A percentile compares a stretch with the other conserved stretches of the same genome.
These are phyloP conservation scores for Cyclargus thomasi DNA, from an alignment of 1,140 invertebrate species.

Conservation along the genomic window DNA sequence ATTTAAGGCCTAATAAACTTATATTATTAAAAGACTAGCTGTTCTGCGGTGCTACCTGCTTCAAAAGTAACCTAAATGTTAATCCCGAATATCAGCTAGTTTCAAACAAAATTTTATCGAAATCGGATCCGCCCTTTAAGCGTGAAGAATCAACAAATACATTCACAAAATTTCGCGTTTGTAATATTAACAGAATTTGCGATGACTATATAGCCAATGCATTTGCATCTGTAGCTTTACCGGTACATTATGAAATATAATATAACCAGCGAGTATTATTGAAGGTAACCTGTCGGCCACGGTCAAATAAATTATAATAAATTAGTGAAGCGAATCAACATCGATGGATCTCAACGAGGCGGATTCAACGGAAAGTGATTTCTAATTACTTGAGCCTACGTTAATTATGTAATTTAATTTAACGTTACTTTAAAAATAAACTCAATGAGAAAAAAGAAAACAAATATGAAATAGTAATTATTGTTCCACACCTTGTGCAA, in stretches of 20 bases:
- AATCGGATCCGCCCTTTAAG: no score
- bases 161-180: no score
- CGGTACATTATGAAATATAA: not conserved
- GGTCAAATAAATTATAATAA: constrained; percentile 9
- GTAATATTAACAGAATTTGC: no score
- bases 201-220: not conserved
- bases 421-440: not conserved
- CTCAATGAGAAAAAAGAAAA: not conserved
- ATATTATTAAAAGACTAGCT: no score
- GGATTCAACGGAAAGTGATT: not conserved
- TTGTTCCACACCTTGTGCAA: no score
- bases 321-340: not conserved
- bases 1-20: no score
- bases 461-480: no score
- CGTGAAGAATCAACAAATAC: no score
- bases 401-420: not conserved
- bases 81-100: no score
- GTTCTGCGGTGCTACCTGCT: no score
- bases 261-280: not conserved
- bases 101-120: no score
- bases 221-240: not conserved
- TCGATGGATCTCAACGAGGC: not conserved
- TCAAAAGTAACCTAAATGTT: no score
- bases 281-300: constrained; percentile 6
- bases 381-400: not conserved